Conservation (phyloP, 2,797 vertebrate species). For the Vespertilio murinus region DNA sequence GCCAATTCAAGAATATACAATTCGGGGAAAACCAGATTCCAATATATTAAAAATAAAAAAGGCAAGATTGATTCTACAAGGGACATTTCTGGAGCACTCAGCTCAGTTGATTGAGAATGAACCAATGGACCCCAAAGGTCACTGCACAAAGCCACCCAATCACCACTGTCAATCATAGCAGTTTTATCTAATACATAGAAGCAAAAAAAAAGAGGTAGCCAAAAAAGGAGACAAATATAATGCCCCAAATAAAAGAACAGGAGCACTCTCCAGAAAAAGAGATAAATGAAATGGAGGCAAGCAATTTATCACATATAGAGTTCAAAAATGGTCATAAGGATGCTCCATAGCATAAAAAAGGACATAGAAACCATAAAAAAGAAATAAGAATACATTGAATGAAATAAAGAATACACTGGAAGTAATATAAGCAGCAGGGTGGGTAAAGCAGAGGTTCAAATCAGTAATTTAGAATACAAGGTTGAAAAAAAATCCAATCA, state of each 20-base stretch:
- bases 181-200: neutral
- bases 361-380: neutral
- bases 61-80: neutral
- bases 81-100: neutral
- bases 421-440: neutral
- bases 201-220: neutral
- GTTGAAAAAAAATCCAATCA: neutral
- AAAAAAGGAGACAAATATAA: neutral
- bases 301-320: neutral
- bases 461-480: neutral
- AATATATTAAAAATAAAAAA: constrained; percentile 27
- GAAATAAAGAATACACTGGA: neutral
- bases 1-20: neutral
- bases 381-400: neutral
- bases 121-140: neutral
- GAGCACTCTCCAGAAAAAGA: neutral
- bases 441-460: neutral
- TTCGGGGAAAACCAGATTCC: neutral
- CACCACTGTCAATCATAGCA: neutral
- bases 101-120: neutral
- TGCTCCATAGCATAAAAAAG: neutral
- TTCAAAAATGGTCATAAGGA: neutral
- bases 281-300: neutral
- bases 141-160: neutral
- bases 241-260: neutral